Percentiles rank a stretch among this genome's conserved stretches.
phyloP scores from a whole-genome alignment of 2,797 vertebrate species.

The Somateria mollissima region DNA sequence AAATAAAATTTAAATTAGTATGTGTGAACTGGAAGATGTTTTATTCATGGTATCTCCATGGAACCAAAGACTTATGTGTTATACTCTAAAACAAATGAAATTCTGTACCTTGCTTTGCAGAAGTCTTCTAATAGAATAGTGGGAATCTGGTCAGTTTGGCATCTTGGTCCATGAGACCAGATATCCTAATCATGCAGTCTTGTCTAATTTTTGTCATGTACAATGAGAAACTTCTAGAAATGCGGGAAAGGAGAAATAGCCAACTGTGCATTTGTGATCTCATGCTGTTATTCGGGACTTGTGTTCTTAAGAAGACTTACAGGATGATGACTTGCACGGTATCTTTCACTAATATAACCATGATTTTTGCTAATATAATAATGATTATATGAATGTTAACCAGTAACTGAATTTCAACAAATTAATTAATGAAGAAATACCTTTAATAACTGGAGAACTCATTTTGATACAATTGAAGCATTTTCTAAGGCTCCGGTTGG shows the following conservation, averaged over 20 bases:
- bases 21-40: neutral
- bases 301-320: neutral
- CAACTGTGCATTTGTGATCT: neutral
- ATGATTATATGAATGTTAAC: neutral
- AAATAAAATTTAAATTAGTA: neutral
- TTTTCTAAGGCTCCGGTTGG: neutral
- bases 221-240: neutral
- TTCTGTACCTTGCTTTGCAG: neutral
- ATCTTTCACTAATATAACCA: neutral
- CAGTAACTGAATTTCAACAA: neutral
- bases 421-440: constrained; percentile 1
- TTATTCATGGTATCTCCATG: neutral
- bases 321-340: neutral
- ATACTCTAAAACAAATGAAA: neutral
- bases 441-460: neutral
- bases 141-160: neutral
- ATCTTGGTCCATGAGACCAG: neutral
- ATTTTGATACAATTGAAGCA: neutral
- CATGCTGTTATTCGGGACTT: neutral
- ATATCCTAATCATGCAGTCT: neutral
- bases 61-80: neutral
- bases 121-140: neutral
- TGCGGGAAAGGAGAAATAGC: neutral
- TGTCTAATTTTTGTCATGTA: neutral
- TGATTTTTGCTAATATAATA: neutral